Evolutionary conservation across 2,113 vertebrate species (phyloP).

Genomic region (Oenanthe oenanthe): DNA sequence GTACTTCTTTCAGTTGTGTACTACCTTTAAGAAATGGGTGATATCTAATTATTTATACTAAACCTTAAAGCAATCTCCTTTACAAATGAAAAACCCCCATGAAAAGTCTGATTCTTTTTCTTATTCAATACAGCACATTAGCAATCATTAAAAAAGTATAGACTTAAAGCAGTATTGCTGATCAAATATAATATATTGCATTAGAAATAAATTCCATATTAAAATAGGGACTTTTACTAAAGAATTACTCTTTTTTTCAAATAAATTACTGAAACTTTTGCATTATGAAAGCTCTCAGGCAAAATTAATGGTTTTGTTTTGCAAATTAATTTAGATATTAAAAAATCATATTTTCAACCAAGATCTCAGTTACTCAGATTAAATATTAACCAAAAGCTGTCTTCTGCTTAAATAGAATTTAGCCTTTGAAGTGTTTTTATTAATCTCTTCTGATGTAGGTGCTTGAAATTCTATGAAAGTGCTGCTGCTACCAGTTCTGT

Average conservation of each 20-base stretch:
- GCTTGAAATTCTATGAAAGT: slow-evolving; percentile 85
- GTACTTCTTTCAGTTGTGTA: background rate
- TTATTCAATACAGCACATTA: background rate
- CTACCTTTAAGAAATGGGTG: background rate
- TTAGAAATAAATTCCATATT: slow-evolving; percentile 78
- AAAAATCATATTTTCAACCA: slow-evolving; percentile 91
- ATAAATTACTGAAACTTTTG: slow-evolving; percentile 84
- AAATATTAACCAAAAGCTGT: slow-evolving; percentile 89
- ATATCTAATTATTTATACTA: background rate
- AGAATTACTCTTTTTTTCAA: slow-evolving; percentile 76
- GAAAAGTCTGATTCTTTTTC: slow-evolving; percentile 12
- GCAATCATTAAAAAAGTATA: slow-evolving; percentile 21
- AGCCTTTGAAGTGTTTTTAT: slow-evolving; percentile 91
- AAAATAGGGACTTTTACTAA: slow-evolving; percentile 72
- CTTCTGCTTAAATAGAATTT: slow-evolving; percentile 87
- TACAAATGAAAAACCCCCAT: background rate
- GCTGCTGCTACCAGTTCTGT: slow-evolving; percentile 81
- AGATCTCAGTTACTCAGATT: slow-evolving; percentile 91
- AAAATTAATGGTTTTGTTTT: slow-evolving; percentile 90
- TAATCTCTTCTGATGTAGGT: slow-evolving; percentile 86
- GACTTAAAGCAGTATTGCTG: slow-evolving; percentile 53
- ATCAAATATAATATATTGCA: slow-evolving; percentile 76
- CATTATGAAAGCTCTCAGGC: slow-evolving; percentile 80
- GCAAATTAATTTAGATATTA: slow-evolving; percentile 91
- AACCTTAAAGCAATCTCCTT: background rate